A percentile compares a stretch with the other conserved stretches of the same genome.
Evolutionary conservation across 2,888 invertebrate species (phyloP).

Genomic region (Lasioglossum oenotherae): DNA sequence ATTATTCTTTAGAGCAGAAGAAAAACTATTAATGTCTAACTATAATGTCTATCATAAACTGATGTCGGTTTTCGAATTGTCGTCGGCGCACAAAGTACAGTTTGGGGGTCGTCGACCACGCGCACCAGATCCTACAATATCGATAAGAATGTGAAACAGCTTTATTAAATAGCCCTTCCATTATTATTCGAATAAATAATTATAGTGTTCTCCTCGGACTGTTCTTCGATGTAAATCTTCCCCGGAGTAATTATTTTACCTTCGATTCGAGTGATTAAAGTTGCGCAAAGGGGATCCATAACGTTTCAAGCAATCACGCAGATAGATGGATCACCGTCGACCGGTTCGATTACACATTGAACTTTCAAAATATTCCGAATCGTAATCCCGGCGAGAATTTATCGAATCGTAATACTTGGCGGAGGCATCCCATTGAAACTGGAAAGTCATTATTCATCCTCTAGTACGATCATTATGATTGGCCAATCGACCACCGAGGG

Average conservation of each 20-base stretch:
- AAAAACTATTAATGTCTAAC: neutral
- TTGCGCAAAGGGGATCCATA: conserved; percentile 14
- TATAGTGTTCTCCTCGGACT: neutral
- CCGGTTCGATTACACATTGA: conserved; percentile 6
- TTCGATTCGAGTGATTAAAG: neutral
- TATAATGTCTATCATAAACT: neutral
- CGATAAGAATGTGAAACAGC: neutral
- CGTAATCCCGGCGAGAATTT: conserved; percentile 49
- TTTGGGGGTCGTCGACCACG: too few species aligned
- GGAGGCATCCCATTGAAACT: conserved; percentile 49
- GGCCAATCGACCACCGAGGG: conserved; percentile 60
- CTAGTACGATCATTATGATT: conserved; percentile 64
- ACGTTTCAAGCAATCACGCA: neutral
- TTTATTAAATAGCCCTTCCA: neutral
- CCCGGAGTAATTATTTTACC: neutral
- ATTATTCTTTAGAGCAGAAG: neutral
- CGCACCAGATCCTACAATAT: neutral
- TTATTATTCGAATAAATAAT: neutral
- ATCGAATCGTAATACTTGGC: conserved; percentile 42
- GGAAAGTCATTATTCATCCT: conserved; percentile 61
- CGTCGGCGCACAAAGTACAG: too few species aligned
- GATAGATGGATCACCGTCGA: conserved; percentile 21
- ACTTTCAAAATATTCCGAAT: conserved; percentile 44
- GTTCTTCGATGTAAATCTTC: neutral
- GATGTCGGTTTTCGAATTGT: too few species aligned